These are phyloP conservation scores for Mythimna vitellina DNA, from an alignment of 2,888 invertebrate species.

Conservation along the genomic window DNA sequence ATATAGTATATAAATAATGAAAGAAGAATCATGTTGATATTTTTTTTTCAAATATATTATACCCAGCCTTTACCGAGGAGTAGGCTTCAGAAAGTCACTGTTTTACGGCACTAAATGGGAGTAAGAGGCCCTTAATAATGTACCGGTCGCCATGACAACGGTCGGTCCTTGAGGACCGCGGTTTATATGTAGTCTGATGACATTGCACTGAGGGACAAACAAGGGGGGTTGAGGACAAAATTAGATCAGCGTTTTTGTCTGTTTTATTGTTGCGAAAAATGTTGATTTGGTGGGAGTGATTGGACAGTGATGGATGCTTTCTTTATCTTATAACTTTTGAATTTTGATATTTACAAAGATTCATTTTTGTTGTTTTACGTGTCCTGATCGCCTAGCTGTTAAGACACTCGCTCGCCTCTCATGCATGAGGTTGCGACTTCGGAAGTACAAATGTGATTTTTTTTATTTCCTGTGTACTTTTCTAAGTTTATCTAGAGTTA, in stretches of 20 bases:
- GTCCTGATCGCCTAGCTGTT: too few relatives aligned
- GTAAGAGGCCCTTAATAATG: slow-evolving; percentile 59
- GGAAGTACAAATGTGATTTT: too few relatives aligned
- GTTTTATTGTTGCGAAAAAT: slow-evolving; percentile 34
- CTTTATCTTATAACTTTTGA: not conserved
- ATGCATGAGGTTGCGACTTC: too few relatives aligned
- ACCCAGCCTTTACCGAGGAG: too few relatives aligned
- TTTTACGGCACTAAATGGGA: too few relatives aligned
- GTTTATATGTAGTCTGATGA: slow-evolving; percentile 55
- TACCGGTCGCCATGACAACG: slow-evolving; percentile 65
- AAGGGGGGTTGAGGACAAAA: slow-evolving; percentile 38
- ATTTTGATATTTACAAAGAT: not conserved
- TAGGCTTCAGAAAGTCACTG: too few relatives aligned
- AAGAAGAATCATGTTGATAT: too few relatives aligned
- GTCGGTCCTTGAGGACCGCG: slow-evolving; percentile 57
- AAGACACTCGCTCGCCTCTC: too few relatives aligned
- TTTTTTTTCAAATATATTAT: too few relatives aligned
- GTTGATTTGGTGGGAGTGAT: not conserved
- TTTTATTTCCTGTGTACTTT: too few relatives aligned
- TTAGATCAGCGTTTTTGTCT: slow-evolving; percentile 33
- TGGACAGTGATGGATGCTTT: not conserved
- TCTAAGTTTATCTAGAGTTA: too few relatives aligned
- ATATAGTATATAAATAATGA: too few relatives aligned
- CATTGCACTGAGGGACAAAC: slow-evolving; percentile 52
- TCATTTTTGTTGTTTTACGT: not conserved